A percentile compares a stretch with the other conserved stretches of the same genome.
Evolutionary conservation across 2,888 invertebrate genomes (phyloP).

Genomic region (Eulithis testata): DNA sequence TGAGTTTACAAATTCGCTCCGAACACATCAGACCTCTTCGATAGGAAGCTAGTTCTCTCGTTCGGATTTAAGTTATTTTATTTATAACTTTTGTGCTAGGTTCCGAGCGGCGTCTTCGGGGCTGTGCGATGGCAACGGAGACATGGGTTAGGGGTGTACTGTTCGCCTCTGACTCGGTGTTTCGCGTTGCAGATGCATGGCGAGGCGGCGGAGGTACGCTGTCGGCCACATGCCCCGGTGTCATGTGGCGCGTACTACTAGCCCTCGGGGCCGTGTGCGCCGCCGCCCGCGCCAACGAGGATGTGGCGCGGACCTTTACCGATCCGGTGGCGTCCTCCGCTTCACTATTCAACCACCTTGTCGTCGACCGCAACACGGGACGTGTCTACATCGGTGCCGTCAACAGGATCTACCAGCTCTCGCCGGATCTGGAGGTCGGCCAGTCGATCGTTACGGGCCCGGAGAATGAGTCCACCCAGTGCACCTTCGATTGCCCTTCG

Average conservation of each 20-base stretch:
- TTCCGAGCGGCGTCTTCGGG: constrained; percentile 56
- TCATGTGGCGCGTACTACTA: constrained; percentile 84
- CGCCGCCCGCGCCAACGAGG: constrained; percentile 83
- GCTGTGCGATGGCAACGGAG: constrained; percentile 75
- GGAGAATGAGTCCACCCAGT: constrained; percentile 94
- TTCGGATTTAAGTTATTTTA: constrained; percentile 53
- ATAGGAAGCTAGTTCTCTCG: constrained; percentile 66
- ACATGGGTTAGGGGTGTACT: constrained; percentile 63
- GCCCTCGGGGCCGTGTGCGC: constrained; percentile 83
- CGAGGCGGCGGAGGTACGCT: constrained; percentile 71
- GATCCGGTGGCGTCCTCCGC: constrained; percentile 86
- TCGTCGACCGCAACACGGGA: constrained; percentile 96
- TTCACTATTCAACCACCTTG: constrained; percentile 93
- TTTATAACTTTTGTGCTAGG: constrained; percentile 56
- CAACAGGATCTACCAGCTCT: constrained; percentile 95
- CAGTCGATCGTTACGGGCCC: constrained; percentile 93
- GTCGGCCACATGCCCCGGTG: constrained; percentile 80
- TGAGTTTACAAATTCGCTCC: constrained; percentile 75
- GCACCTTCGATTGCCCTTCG: constrained; percentile 93
- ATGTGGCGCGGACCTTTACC: constrained; percentile 88
- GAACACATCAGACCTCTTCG: constrained; percentile 82
- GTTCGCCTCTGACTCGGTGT: constrained; percentile 78
- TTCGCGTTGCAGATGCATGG: constrained; percentile 81
- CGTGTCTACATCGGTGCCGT: constrained; percentile 95
- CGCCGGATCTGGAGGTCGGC: constrained; percentile 92